phyloP scores from a whole-genome alignment of 2,113 vertebrate species.

The Pungitius pungitius region DNA sequence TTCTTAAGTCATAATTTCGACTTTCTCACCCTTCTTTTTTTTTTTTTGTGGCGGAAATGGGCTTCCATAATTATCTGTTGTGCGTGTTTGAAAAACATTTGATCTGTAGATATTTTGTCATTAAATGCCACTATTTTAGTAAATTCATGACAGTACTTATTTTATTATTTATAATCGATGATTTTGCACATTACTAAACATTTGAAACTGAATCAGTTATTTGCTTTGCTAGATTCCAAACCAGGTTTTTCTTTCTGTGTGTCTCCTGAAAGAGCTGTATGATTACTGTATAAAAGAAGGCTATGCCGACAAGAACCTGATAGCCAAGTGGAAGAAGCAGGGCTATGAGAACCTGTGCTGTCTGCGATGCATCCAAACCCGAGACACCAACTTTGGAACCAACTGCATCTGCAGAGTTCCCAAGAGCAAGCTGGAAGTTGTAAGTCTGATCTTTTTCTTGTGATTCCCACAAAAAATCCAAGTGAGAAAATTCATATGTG shows the following conservation, averaged over 20 bases:
- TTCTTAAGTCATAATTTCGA: too few species aligned
- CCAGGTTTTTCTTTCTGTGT: neutral
- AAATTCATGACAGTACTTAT: neutral
- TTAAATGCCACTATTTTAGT: neutral
- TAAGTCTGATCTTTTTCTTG: constrained; percentile 69
- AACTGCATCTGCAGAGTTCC: constrained; percentile 99
- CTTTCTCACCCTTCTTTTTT: too few species aligned
- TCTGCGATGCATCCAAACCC: constrained; percentile 95
- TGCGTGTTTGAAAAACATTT: neutral
- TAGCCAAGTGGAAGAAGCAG: constrained; percentile 99
- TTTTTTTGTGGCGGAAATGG: too few species aligned
- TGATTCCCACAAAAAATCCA: neutral
- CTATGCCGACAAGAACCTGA: constrained; percentile 97
- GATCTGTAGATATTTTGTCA: neutral
- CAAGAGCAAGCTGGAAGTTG: constrained; percentile 98
- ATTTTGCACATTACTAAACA: neutral
- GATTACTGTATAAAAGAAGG: constrained; percentile 98
- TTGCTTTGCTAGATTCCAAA: neutral
- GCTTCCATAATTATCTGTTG: neutral
- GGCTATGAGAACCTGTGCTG: constrained; percentile 98
- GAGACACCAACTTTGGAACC: constrained; percentile 98
- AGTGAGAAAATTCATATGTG: neutral
- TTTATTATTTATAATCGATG: neutral
- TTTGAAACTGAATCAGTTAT: neutral
- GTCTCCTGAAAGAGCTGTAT: constrained; percentile 87